Evolutionary conservation across 2,113 vertebrate species (phyloP).

Genomic region (Nesoenas mayeri): DNA sequence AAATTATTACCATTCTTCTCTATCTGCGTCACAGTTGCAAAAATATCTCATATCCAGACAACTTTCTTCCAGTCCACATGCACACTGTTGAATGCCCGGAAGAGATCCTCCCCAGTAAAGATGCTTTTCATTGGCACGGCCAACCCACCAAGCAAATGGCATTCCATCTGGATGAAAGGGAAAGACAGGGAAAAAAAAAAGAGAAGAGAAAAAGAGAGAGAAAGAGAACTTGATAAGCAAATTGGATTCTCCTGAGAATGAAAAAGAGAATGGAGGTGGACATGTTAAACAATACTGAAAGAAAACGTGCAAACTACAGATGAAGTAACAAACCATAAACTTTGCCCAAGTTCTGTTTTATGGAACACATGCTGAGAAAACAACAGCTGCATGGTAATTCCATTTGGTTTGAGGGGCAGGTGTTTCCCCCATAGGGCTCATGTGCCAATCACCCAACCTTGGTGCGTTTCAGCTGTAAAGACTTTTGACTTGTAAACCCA

Average conservation of each 20-base stretch:
- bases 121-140: conserved; percentile 85
- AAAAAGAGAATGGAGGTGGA: background rate
- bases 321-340: background rate
- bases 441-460: rapidly evolving
- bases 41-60: conserved; percentile 93
- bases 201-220: background rate
- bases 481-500: rapidly evolving
- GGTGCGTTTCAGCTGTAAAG: background rate
- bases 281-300: background rate
- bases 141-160: conserved; percentile 95
- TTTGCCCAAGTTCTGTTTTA: background rate
- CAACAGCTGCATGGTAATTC: background rate
- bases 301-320: background rate
- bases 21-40: conserved; percentile 96
- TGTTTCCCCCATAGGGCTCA: background rate
- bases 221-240: conserved; percentile 39
- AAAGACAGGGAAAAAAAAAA: background rate
- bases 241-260: background rate
- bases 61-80: conserved; percentile 93
- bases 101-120: conserved; percentile 94
- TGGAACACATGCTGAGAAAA: background rate
- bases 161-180: conserved; percentile 83
- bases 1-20: conserved; percentile 85
- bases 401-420: background rate
- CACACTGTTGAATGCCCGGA: conserved; percentile 92